Percentiles rank a stretch among this genome's conserved stretches.
phyloP scores from a whole-genome alignment of 1,140 invertebrate genomes.

The Drosophila melanogaster region Release_6_plus_ISO1_MT NT_033777.3:817501-818000 shows the following conservation, averaged over 20 bases:
- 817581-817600: constrained; percentile 9
- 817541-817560: constrained; percentile 6
- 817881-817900: neutral
- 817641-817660: neutral
- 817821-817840: neutral
- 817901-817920: neutral
- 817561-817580: neutral
- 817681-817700: neutral
- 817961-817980: neutral
- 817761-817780: constrained; percentile 8
- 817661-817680: constrained; percentile 1
- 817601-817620: constrained; percentile 5
- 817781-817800: constrained; percentile 1
- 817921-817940: neutral
- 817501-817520: constrained; percentile 2
- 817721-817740: constrained; percentile 1
- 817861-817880: no score
- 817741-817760: neutral
- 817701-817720: neutral
- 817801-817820: neutral
- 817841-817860: neutral
- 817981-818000: no score
- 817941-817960: neutral
- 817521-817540: neutral
- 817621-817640: constrained; percentile 3